Conservation (phyloP, 2,888 invertebrate genomes). For the Drosophila anomelani region DNA sequence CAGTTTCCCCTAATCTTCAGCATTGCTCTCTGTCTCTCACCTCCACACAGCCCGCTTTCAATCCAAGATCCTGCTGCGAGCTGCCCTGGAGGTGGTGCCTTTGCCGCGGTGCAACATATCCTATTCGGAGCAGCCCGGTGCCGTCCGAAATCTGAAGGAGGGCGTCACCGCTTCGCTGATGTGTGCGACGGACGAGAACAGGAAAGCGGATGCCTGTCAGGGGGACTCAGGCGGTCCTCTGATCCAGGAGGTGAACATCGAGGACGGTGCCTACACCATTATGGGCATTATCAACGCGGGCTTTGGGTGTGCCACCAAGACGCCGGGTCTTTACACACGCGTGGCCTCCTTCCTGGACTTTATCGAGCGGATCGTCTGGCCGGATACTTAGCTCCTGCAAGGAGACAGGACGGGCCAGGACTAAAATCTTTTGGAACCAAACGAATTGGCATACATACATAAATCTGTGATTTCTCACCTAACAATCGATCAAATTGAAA, state of each 20-base stretch:
- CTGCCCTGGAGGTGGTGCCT: slow-evolving; percentile 62
- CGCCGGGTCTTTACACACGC: slow-evolving; percentile 82
- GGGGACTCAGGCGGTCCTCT: slow-evolving; percentile 83
- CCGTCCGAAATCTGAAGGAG: slow-evolving; percentile 45
- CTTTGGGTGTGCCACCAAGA: slow-evolving; percentile 75
- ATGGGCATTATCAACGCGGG: slow-evolving; percentile 82
- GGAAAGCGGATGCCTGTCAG: slow-evolving; percentile 75
- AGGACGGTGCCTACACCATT: slow-evolving; percentile 61
- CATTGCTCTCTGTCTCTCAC: not conserved
- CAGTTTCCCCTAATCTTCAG: not conserved
- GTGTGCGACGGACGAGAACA: slow-evolving; percentile 68
- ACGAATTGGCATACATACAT: slow-evolving; percentile 16
- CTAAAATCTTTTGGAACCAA: not conserved
- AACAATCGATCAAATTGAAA: slow-evolving; percentile 3
- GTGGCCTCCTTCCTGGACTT: slow-evolving; percentile 82
- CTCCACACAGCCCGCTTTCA: slow-evolving; percentile 31
- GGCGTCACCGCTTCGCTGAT: slow-evolving; percentile 67
- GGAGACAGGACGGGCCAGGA: too few relatives aligned
- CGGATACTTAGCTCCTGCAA: slow-evolving; percentile 42
- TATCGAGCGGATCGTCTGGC: slow-evolving; percentile 82
- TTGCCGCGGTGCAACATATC: slow-evolving; percentile 64
- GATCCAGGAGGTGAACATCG: slow-evolving; percentile 60
- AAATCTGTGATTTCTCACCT: slow-evolving; percentile 11
- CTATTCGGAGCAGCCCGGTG: slow-evolving; percentile 39
- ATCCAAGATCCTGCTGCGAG: slow-evolving; percentile 73